Evolutionary conservation across 92 coral and sea anemone species (phyloP).

Genomic region (Scolanthus callimorphus): DNA sequence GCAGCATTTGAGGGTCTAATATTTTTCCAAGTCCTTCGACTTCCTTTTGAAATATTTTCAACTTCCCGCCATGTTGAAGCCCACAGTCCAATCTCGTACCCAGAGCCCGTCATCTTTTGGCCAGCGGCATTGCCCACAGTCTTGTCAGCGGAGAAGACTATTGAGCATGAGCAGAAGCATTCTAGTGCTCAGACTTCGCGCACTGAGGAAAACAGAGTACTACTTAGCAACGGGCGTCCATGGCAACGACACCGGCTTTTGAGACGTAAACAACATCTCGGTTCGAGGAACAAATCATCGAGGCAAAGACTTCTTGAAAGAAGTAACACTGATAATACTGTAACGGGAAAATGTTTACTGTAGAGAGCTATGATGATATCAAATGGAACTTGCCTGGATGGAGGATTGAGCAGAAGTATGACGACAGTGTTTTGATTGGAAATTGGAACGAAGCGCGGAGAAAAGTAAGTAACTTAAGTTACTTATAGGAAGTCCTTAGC

Average conservation of each 20-base stretch:
- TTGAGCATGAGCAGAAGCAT: background rate
- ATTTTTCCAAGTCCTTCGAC: too few species aligned
- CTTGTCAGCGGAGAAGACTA: slow-evolving; percentile 18
- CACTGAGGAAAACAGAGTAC: slow-evolving; percentile 14
- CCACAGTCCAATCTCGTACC: too few species aligned
- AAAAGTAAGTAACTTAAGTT: slow-evolving; percentile 67
- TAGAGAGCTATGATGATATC: slow-evolving; percentile 54
- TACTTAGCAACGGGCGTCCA: slow-evolving; percentile 66
- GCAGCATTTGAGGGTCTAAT: slow-evolving; percentile 64
- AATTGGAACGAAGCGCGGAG: slow-evolving; percentile 95
- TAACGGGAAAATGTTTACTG: slow-evolving; percentile 16
- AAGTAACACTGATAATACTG: too few species aligned
- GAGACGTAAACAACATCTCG: background rate
- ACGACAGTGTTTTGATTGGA: slow-evolving; percentile 84
- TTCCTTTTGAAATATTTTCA: too few species aligned
- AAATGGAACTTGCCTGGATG: slow-evolving; percentile 96
- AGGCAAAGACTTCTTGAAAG: too few species aligned
- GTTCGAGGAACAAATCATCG: slow-evolving; percentile 13
- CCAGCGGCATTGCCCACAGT: too few species aligned
- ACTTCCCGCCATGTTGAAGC: slow-evolving; percentile 57
- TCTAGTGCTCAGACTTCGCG: slow-evolving; percentile 2
- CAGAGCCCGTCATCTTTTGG: too few species aligned
- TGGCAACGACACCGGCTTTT: slow-evolving; percentile 27
- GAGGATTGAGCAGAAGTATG: slow-evolving; percentile 88
- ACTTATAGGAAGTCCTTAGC: too few species aligned